Evolutionary conservation across 2,113 vertebrate species (phyloP), one percentile per base, ranked within the genome.

Genomic region (Sciurus niger): DNA sequence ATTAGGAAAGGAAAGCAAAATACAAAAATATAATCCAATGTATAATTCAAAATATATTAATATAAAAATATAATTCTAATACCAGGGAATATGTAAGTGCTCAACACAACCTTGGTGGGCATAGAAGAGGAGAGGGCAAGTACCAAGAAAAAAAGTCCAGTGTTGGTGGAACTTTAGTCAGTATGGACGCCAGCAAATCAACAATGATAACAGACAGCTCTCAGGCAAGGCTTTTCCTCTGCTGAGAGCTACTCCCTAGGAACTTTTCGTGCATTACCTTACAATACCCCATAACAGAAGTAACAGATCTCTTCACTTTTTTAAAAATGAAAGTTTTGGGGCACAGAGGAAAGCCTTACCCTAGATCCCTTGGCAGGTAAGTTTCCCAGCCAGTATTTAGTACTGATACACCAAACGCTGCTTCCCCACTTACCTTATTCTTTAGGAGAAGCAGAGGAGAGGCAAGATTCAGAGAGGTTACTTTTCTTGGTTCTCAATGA

Each of bases 401-500:
- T 51, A 46, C 4, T 6, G 28, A 53, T 7, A 51, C 25, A 34
- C 63, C 40, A 37, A 65, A 51, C 4, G 8, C n/a, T 63, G 2
- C 80, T 70, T 70, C 43, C 16, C 9, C 24, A 18, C 28, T 60
- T 34, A 9, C 34, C 84, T 22, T 84, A 55, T 51, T 95, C 55
- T 55, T 93, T 86, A 67, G 63, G 76, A 82, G 8, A 67, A 13
- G 4, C 30, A 70, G 78, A 89, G 34, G 65, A 84, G 10, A 67
- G 28, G 8, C 16, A 60, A 80, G 46, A 94, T 32, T 82, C 22
- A 13, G 28, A 84, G 89, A 76, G 24, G 8, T 73, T 94, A 60
- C 28, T 92, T 94, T 78, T 60, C 65, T 94, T 95, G 94, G 74
- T 93, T 88, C 20, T 79, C 85, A 43, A 58, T 55, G 55, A 74